Conservation (phyloP, 2,888 invertebrate species). For the Meta bourneti region DNA sequence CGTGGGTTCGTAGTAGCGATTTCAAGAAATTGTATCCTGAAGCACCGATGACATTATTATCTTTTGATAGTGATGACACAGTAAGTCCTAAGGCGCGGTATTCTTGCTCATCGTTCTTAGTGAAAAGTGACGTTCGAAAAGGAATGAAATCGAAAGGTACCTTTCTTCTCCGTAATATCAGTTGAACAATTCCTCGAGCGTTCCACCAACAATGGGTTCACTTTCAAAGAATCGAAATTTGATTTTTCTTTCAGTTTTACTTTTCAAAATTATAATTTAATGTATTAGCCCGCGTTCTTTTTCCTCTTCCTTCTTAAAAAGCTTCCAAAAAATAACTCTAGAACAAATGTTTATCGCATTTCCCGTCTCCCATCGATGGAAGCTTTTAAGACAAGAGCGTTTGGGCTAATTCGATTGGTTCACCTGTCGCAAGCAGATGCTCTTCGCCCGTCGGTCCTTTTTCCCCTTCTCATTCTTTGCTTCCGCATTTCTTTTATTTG, state of each 20-base stretch:
- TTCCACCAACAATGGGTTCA: background rate
- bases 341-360: constrained; percentile 54
- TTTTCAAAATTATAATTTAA: constrained; percentile 45
- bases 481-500: constrained; percentile 45
- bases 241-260: constrained; percentile 19
- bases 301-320: background rate
- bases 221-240: constrained; percentile 2
- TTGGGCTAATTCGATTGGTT: constrained; percentile 65
- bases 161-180: background rate
- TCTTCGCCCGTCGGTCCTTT: constrained; percentile 12
- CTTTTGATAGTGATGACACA: constrained; percentile 8
- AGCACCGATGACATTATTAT: background rate
- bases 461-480: constrained; percentile 14
- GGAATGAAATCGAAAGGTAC: background rate
- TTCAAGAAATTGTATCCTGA: too few relatives aligned
- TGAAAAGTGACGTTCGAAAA: constrained; percentile 19
- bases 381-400: constrained; percentile 67
- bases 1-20: too few relatives aligned
- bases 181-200: background rate
- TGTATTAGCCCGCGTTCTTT: background rate
- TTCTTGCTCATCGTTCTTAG: background rate
- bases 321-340: constrained; percentile 7
- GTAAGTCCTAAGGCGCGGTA: background rate
- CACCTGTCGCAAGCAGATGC: constrained; percentile 63
- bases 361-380: constrained; percentile 5